These are phyloP conservation scores for Clarias batrachus DNA, from an alignment of 2,113 vertebrate species.

Conservation along the genomic window DNA sequence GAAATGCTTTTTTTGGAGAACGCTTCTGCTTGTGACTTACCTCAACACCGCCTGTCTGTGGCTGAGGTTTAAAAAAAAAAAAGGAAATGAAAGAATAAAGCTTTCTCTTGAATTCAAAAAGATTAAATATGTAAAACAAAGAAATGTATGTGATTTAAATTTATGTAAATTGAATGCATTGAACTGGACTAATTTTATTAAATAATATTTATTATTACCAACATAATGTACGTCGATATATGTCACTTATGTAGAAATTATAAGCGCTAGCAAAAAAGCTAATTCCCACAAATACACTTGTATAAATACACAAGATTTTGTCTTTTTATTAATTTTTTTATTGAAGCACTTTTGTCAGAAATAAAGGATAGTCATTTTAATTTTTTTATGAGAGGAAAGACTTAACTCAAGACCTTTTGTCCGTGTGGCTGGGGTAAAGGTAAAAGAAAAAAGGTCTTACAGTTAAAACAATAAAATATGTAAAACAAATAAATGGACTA, in stretches of 20 bases:
- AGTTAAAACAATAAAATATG: too few relatives aligned
- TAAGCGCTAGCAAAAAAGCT: background rate
- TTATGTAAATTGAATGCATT: background rate
- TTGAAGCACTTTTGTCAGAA: background rate
- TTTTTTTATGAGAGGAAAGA: too few relatives aligned
- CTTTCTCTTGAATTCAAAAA: background rate
- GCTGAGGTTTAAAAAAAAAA: background rate
- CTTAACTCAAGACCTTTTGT: too few relatives aligned
- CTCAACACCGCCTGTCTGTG: background rate
- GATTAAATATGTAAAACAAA: background rate
- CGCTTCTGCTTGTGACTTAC: background rate
- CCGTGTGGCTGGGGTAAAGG: too few relatives aligned
- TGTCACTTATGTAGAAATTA: too few relatives aligned
- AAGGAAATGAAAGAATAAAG: background rate
- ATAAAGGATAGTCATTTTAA: too few relatives aligned
- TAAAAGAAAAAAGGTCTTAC: too few relatives aligned
- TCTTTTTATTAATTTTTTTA: too few relatives aligned
- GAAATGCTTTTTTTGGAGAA: too few relatives aligned
- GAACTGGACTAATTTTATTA: background rate
- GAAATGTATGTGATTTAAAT: background rate
- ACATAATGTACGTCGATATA: background rate
- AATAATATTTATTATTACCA: too few relatives aligned
- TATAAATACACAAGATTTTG: background rate
- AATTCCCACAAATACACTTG: background rate
- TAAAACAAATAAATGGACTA: too few relatives aligned